Evolutionary conservation across 1,140 invertebrate species (phyloP).

Genomic region (Aphelenchoides besseyi): DNA sequence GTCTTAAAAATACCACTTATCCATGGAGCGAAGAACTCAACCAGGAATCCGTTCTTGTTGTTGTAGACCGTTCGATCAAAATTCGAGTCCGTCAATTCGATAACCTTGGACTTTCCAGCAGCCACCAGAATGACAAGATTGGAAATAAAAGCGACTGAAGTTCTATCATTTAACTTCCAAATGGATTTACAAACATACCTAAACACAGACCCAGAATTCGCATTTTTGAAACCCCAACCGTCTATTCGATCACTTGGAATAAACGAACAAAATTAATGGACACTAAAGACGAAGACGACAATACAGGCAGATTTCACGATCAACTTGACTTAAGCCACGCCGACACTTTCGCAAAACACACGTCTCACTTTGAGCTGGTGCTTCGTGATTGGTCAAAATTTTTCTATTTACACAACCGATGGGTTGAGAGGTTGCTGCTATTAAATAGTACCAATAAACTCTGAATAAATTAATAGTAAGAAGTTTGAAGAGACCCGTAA

Average conservation of each 20-base stretch:
- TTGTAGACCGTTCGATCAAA: slow-evolving; percentile 84
- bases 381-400: not conserved
- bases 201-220: not conserved
- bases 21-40: slow-evolving; percentile 54
- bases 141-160: not conserved
- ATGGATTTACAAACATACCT: slow-evolving; percentile 1
- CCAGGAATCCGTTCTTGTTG: slow-evolving; percentile 65
- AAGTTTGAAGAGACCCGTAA: no score
- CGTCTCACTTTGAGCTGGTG: not conserved
- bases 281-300: no score
- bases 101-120: slow-evolving; percentile 68
- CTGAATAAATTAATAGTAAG: no score
- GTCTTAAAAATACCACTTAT: not conserved
- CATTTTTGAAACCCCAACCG: no score
- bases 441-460: no score
- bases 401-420: not conserved
- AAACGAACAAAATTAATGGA: not conserved
- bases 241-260: no score
- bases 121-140: slow-evolving; percentile 18
- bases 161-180: not conserved
- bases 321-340: not conserved
- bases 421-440: no score
- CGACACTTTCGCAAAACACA: not conserved
- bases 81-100: slow-evolving; percentile 88
- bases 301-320: not conserved